These are phyloP conservation scores for Euproctis similis DNA, from an alignment of 2,888 invertebrate genomes.

Conservation along the genomic window DNA sequence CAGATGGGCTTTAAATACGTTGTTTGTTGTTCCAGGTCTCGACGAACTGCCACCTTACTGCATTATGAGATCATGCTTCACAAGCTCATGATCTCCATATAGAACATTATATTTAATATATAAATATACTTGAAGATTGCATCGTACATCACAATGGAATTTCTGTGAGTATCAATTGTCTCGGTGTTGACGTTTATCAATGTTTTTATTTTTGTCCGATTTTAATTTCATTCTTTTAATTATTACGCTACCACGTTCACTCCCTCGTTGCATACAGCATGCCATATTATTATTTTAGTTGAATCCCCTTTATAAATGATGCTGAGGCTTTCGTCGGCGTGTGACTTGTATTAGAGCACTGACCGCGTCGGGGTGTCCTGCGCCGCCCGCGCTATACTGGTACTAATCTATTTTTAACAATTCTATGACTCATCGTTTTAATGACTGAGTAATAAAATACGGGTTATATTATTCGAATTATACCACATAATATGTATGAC, in stretches of 20 bases:
- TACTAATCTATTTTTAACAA: slow-evolving; percentile 67
- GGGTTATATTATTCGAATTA: too few relatives aligned
- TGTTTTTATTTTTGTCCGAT: slow-evolving; percentile 59
- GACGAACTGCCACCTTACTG: slow-evolving; percentile 40
- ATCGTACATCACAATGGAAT: slow-evolving; percentile 51
- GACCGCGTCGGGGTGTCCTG: slow-evolving; percentile 63
- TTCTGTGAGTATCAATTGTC: slow-evolving; percentile 61
- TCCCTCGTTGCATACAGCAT: slow-evolving; percentile 75
- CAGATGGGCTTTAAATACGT: slow-evolving; percentile 26
- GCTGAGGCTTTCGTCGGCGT: slow-evolving; percentile 77
- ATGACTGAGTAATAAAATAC: too few relatives aligned
- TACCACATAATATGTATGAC: too few relatives aligned
- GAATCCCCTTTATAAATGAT: slow-evolving; percentile 60
- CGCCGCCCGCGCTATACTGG: slow-evolving; percentile 63
- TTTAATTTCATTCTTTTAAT: slow-evolving; percentile 56
- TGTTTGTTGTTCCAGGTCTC: slow-evolving; percentile 65
- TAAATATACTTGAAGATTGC: slow-evolving; percentile 43
- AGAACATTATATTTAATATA: too few relatives aligned
- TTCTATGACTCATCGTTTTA: too few relatives aligned
- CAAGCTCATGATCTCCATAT: slow-evolving; percentile 58
- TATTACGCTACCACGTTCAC: slow-evolving; percentile 73
- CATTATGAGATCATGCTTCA: slow-evolving; percentile 67
- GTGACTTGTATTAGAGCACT: slow-evolving; percentile 66
- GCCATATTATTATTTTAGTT: slow-evolving; percentile 72
- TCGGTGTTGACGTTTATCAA: slow-evolving; percentile 51